Conservation (phyloP, 2,113 vertebrate genomes). For the Hepsetus odoe region DNA sequence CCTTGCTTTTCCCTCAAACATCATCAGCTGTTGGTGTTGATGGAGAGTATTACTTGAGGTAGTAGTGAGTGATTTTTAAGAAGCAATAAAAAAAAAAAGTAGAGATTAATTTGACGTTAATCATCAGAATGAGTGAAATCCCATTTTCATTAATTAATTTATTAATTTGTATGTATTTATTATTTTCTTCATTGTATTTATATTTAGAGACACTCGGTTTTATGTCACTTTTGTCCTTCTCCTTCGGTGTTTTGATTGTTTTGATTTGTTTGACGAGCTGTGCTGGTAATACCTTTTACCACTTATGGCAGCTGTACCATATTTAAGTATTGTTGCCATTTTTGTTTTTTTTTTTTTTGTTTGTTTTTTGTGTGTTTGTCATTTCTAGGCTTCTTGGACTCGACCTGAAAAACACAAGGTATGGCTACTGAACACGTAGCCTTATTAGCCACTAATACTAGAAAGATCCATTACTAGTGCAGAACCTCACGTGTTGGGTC, state of each 20-base stretch:
- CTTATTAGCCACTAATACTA: constrained; percentile 66
- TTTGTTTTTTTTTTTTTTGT: constrained; percentile 36
- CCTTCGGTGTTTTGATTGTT: no score
- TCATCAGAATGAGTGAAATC: not conserved
- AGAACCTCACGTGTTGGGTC: constrained; percentile 63
- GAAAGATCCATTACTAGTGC: constrained; percentile 44
- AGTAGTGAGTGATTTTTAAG: no score
- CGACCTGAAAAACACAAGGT: constrained; percentile 97
- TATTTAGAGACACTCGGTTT: not conserved
- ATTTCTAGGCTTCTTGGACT: constrained; percentile 97
- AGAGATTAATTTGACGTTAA: not conserved
- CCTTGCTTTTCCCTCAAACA: not conserved
- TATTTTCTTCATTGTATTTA: no score
- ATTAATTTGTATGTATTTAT: not conserved
- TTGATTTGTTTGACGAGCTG: no score
- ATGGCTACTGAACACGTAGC: constrained; percentile 85
- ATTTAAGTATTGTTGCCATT: constrained; percentile 22
- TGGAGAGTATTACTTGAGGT: not conserved
- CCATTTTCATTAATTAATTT: no score
- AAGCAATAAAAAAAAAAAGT: not conserved
- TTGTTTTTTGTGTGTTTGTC: constrained; percentile 86
- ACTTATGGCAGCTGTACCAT: not conserved
- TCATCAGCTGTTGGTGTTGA: not conserved
- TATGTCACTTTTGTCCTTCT: not conserved
- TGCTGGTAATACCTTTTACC: not conserved